Evolutionary conservation across 2,113 vertebrate genomes (phyloP).

Genomic region (Osmerus mordax): DNA sequence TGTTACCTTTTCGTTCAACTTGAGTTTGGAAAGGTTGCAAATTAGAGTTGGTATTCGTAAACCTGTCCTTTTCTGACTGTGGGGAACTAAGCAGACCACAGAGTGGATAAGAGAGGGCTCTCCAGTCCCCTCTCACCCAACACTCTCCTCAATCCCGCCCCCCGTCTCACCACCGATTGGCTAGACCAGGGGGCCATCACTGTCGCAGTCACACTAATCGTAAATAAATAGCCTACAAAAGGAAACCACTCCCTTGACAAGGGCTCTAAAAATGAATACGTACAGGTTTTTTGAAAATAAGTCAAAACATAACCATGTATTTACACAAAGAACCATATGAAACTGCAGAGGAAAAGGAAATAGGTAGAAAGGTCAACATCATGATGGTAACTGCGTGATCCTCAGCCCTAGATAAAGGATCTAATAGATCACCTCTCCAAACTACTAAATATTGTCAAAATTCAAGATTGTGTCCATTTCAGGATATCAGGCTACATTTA

Average conservation of each 20-base stretch:
- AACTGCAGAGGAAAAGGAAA: conserved; percentile 72
- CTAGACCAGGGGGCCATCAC: conserved; percentile 17
- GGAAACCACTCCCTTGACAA: conserved; percentile 62
- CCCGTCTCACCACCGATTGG: conserved; percentile 29
- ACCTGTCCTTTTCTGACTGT: conserved; percentile 13
- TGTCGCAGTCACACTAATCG: conserved; percentile 62
- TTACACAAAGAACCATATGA: conserved; percentile 80
- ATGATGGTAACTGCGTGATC: conserved; percentile 36
- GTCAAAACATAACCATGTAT: conserved; percentile 75
- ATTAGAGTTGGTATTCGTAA: conserved; percentile 5
- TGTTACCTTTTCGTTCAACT: no score
- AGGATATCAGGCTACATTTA: conserved; percentile 55
- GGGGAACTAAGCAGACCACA: not conserved
- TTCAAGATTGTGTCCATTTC: conserved; percentile 42
- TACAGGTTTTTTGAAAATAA: conserved; percentile 72
- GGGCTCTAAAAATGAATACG: conserved; percentile 77
- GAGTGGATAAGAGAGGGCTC: not conserved
- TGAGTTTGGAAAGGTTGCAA: no score
- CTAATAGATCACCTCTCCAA: conserved; percentile 55
- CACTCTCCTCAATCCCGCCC: not conserved
- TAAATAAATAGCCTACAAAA: conserved; percentile 91
- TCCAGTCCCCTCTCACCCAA: not conserved
- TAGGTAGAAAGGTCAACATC: conserved; percentile 73
- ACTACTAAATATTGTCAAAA: conserved; percentile 25
- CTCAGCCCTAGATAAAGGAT: conserved; percentile 60